Percentiles rank a stretch among this genome's conserved stretches.
phyloP scores from a whole-genome alignment of 2,113 vertebrate species.

The Amblyornis subalaris region DNA sequence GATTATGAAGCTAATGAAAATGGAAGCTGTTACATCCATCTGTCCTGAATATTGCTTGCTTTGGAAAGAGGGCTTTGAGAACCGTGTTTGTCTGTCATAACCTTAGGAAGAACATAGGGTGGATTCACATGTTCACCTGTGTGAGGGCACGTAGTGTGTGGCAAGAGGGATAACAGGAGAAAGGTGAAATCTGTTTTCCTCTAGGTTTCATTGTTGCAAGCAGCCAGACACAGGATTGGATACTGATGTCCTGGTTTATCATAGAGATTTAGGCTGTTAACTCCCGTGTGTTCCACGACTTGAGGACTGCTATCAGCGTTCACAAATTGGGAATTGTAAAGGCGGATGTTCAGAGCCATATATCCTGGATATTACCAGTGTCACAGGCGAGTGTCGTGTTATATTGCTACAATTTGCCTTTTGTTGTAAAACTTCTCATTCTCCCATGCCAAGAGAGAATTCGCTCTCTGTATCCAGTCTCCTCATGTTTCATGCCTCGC shows the following conservation, averaged over 20 bases:
- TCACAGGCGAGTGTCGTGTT: rapidly evolving
- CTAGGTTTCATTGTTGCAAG: not conserved
- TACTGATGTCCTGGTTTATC: not conserved
- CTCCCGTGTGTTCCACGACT: rapidly evolving
- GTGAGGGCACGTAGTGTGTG: not conserved
- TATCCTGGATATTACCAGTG: not conserved
- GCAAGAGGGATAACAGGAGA: not conserved
- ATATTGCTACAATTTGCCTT: not conserved
- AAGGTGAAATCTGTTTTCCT: not conserved
- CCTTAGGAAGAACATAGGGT: not conserved
- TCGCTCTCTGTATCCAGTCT: not conserved
- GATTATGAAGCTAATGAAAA: constrained; percentile 13
- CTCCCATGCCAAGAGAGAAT: not conserved
- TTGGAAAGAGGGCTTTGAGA: not conserved
- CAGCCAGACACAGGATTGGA: rapidly evolving
- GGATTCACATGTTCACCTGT: not conserved
- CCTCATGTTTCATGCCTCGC: not conserved
- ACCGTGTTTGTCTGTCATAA: not conserved
- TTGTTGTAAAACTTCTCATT: not conserved
- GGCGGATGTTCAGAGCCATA: not conserved
- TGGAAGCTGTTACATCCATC: not conserved
- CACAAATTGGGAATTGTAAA: not conserved
- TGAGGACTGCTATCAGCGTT: not conserved
- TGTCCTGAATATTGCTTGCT: not conserved
- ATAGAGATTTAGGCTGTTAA: not conserved